Percentiles rank a stretch among this genome's conserved stretches.
Conservation (phyloP, 1,140 invertebrate species). For the Andricus grossulariae region DNA sequence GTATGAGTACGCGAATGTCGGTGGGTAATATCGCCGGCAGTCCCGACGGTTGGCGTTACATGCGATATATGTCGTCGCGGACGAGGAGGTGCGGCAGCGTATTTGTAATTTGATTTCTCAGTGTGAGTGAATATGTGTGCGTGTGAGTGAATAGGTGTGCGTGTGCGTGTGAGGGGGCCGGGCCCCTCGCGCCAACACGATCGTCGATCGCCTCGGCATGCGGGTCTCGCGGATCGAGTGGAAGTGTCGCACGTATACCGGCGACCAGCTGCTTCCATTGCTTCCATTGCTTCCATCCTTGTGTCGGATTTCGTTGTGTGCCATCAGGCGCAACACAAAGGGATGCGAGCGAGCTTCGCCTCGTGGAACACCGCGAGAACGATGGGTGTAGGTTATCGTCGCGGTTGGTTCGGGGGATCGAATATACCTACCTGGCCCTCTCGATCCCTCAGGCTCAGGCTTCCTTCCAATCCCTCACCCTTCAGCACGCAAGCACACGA, state of each 20-base stretch:
- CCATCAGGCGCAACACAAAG: constrained; percentile 48
- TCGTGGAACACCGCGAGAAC: constrained; percentile 45
- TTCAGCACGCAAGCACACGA: constrained; percentile 33
- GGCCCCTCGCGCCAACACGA: constrained; percentile 54
- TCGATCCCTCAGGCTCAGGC: constrained; percentile 7
- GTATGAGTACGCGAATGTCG: too few species aligned
- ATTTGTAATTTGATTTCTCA: constrained; percentile 9
- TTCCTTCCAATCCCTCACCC: constrained; percentile 26
- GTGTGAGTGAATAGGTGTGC: background rate
- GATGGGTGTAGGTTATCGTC: constrained; percentile 56
- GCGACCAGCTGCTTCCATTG: constrained; percentile 65
- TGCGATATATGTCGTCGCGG: constrained; percentile 29
- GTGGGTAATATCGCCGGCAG: constrained; percentile 15
- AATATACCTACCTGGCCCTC: constrained; percentile 47
- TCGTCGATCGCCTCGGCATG: constrained; percentile 67
- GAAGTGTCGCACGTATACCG: constrained; percentile 61
- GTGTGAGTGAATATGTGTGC: constrained; percentile 12
- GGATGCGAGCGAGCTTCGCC: constrained; percentile 50
- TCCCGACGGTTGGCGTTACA: constrained; percentile 20
- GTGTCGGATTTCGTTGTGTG: constrained; percentile 50
- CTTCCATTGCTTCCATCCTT: constrained; percentile 32
- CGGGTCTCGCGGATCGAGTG: constrained; percentile 66
- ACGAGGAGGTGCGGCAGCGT: constrained; percentile 24
- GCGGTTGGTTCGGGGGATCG: constrained; percentile 51
- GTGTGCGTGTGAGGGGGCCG: constrained; percentile 34